Percentiles rank a stretch among this genome's conserved stretches.
Conservation (phyloP, 37 sponge, comb jelly and placozoan species). For the Beroe forskalii region DNA sequence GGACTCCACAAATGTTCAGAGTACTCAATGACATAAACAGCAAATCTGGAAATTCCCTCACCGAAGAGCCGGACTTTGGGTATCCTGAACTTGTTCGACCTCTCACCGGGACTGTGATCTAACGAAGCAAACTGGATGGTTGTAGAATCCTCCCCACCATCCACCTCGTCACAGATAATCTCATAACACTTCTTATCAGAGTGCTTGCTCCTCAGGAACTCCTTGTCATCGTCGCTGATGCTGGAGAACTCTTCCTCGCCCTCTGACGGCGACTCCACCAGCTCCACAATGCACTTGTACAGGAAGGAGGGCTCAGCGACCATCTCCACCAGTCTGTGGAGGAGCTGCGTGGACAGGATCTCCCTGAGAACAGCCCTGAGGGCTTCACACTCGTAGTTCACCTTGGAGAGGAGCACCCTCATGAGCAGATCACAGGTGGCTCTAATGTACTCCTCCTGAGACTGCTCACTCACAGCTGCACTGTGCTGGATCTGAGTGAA, state of each 20-base stretch:
- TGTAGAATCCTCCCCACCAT: background rate
- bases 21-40: conserved; percentile 58
- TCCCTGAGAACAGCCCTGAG: conserved; percentile 32
- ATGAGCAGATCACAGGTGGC: conserved; percentile 53
- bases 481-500: conserved; percentile 46
- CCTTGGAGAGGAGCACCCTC: background rate
- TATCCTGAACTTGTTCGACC: conserved; percentile 36
- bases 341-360: conserved; percentile 25
- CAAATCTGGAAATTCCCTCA: conserved; percentile 29
- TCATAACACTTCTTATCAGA: background rate
- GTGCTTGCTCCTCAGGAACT: conserved; percentile 25
- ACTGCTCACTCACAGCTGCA: background rate
- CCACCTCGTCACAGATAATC: background rate
- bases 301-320: conserved; percentile 17
- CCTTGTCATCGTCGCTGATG: conserved; percentile 54
- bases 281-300: conserved; percentile 15
- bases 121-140: background rate
- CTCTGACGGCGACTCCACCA: background rate
- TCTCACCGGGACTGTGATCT: conserved; percentile 5
- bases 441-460: conserved; percentile 9
- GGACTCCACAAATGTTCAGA: conserved; percentile 5
- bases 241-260: background rate
- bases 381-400: conserved; percentile 45
- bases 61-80: conserved; percentile 60
- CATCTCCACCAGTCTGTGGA: background rate